phyloP scores from a whole-genome alignment of 2,888 invertebrate species.

The Dasysyrphus albostriatus region DNA sequence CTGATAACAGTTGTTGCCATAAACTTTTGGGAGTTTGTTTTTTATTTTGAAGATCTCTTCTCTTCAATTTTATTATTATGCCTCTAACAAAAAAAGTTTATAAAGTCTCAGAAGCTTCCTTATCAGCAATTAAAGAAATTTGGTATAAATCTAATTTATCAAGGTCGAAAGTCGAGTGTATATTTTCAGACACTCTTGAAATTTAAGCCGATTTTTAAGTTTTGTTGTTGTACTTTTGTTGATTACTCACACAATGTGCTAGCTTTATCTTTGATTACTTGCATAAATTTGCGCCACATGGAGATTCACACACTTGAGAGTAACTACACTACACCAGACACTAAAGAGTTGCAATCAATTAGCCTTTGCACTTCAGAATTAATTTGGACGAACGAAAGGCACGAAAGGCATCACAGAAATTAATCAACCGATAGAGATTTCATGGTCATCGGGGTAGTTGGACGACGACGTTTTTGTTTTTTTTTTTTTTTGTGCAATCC shows the following conservation, averaged over 20 bases:
- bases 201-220: constrained; percentile 44
- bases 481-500: constrained; percentile 23
- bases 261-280: constrained; percentile 46
- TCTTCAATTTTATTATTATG: constrained; percentile 6
- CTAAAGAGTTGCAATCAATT: constrained; percentile 59
- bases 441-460: constrained; percentile 63
- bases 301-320: constrained; percentile 21
- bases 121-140: constrained; percentile 58
- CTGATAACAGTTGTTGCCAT: constrained; percentile 71
- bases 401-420: constrained; percentile 52
- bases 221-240: constrained; percentile 1
- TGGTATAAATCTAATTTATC: constrained; percentile 56
- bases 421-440: constrained; percentile 49
- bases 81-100: neutral
- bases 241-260: constrained; percentile 51
- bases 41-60: constrained; percentile 7
- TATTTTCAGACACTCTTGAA: constrained; percentile 38
- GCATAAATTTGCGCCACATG: constrained; percentile 44
- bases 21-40: constrained; percentile 37
- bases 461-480: constrained; percentile 30
- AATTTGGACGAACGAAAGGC: constrained; percentile 44
- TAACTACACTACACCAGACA: neutral
- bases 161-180: constrained; percentile 42
- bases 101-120: constrained; percentile 39
- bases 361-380: constrained; percentile 55